These are phyloP conservation scores for Fukomys damarensis DNA, from an alignment of 2,113 vertebrate species.

Conservation along the genomic window DNA sequence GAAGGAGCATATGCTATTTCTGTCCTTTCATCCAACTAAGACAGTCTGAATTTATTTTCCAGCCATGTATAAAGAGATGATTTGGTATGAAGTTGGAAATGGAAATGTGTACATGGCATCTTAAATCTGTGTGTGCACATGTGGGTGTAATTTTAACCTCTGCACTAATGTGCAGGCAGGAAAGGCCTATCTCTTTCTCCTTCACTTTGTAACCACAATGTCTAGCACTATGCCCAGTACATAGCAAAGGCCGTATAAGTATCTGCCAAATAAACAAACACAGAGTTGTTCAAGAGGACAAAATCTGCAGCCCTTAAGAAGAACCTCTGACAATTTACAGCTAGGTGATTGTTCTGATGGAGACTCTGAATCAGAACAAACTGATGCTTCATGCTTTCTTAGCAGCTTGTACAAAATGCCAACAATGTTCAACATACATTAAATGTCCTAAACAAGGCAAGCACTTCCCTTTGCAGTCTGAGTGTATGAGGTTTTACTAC, in stretches of 20 bases:
- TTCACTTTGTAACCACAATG: background rate
- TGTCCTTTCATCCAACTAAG: background rate
- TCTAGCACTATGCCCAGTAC: too few relatives aligned
- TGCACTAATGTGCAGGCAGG: background rate
- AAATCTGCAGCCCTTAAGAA: background rate
- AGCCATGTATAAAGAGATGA: background rate
- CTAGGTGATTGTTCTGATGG: background rate
- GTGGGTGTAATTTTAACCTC: background rate
- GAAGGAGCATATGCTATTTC: background rate
- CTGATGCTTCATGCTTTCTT: background rate
- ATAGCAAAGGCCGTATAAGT: background rate
- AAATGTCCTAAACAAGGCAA: background rate
- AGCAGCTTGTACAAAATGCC: background rate
- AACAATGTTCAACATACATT: rapidly evolving
- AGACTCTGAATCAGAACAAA: background rate
- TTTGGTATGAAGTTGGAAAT: background rate
- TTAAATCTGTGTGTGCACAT: background rate
- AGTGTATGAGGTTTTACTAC: background rate
- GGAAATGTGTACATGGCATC: background rate
- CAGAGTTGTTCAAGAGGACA: background rate
- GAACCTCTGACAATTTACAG: background rate
- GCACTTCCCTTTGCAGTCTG: background rate
- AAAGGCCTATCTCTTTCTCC: background rate
- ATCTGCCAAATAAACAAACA: background rate
- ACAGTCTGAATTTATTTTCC: background rate